Conservation (phyloP, 2,888 invertebrate genomes). For the Cheilosia urbana region DNA sequence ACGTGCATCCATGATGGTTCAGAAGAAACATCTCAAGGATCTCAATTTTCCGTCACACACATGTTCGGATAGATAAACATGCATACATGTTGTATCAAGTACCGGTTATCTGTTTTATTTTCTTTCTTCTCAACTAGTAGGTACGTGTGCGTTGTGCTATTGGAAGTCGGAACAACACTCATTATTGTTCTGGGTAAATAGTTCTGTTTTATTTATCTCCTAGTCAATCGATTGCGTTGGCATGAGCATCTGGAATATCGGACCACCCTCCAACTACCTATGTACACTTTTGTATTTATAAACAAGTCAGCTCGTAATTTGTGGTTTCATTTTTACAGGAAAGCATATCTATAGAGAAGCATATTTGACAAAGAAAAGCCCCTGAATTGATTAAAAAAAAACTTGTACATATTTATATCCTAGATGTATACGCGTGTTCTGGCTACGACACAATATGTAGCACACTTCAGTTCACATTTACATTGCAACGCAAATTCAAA, state of each 20-base stretch:
- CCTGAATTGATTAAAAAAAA: neutral
- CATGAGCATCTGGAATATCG: neutral
- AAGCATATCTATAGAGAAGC: too few relatives aligned
- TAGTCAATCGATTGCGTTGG: neutral
- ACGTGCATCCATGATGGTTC: constrained; percentile 56
- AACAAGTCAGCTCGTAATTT: too few relatives aligned
- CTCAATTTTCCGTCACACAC: constrained; percentile 54
- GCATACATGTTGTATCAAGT: neutral
- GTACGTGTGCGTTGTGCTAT: constrained; percentile 17
- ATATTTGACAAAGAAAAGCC: neutral
- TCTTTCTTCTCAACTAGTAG: constrained; percentile 12
- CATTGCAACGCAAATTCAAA: constrained; percentile 27
- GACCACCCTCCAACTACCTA: too few relatives aligned
- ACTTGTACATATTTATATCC: neutral
- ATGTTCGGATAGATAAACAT: constrained; percentile 34
- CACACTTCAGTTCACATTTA: constrained; percentile 28
- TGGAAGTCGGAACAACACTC: neutral
- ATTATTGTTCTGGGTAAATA: constrained; percentile 17
- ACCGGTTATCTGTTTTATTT: constrained; percentile 31
- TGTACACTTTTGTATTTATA: too few relatives aligned
- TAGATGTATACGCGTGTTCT: neutral
- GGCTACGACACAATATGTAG: neutral
- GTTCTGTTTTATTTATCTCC: neutral
- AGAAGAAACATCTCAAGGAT: constrained; percentile 39
- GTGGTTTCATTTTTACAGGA: too few relatives aligned